Percentiles rank a stretch among this genome's conserved stretches.
These are phyloP conservation scores for Nycteola revayana DNA, from an alignment of 2,888 invertebrate species.

Conservation along the genomic window DNA sequence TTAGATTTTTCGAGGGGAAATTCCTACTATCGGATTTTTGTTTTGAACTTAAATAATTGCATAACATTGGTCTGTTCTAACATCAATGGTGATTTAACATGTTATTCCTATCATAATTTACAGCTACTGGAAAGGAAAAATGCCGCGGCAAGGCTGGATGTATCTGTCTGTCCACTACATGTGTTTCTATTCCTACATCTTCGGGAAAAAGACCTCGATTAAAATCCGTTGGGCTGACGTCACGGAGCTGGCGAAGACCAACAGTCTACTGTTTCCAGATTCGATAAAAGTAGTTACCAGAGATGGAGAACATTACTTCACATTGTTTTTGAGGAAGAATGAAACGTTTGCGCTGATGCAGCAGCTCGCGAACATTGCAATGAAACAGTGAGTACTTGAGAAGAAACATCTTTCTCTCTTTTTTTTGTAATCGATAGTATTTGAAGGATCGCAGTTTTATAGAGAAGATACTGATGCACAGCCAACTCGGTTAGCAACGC, in stretches of 20 bases:
- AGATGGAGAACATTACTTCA: constrained; percentile 94
- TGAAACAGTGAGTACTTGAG: constrained; percentile 95
- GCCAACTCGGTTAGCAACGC: too few species aligned
- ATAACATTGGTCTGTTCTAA: too few species aligned
- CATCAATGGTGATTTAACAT: too few species aligned
- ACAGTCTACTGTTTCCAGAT: constrained; percentile 90
- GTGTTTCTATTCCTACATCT: constrained; percentile 97
- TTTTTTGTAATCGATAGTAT: too few species aligned
- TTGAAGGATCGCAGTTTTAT: too few species aligned
- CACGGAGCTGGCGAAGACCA: constrained; percentile 89
- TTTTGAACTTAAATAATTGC: too few species aligned
- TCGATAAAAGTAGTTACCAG: constrained; percentile 93
- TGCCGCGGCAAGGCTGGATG: constrained; percentile 98
- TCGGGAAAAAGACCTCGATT: constrained; percentile 94
- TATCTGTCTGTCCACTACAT: constrained; percentile 98
- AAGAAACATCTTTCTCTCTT: too few species aligned
- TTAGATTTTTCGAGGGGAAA: too few species aligned
- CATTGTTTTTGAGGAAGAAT: constrained; percentile 92
- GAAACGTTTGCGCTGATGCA: constrained; percentile 97
- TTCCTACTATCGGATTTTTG: too few species aligned
- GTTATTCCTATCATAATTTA: constrained; percentile 28
- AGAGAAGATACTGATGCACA: too few species aligned
- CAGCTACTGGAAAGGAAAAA: constrained; percentile 95
- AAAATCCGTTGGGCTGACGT: constrained; percentile 96
- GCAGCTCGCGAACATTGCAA: constrained; percentile 97